Evolutionary conservation across 2,888 invertebrate genomes (phyloP), one percentile per base, ranked within the genome.

Genomic region (Silvanus unidentatus): DNA sequence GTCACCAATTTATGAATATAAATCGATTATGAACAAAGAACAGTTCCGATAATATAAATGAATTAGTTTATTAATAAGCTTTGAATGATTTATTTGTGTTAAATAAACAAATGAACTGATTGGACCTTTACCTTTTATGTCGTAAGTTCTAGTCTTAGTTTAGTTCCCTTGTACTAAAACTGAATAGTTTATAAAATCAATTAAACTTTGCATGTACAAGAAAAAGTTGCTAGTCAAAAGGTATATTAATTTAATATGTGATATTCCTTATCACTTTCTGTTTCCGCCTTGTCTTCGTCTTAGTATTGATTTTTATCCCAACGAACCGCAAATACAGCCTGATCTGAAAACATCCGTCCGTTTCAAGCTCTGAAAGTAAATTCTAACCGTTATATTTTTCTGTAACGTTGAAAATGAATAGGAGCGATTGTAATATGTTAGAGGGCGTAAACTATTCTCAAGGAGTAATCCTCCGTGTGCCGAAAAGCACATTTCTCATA

Each of bases 401-500:
- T 49, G 41, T 49, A 47, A 36, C 44, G 48, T 42, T 44, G 42
- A 39, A 45, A 48, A 53, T 54, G 43, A 38, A 44, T 36, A 51
- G 52, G 48, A 48, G 45, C 35, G 51, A 43, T 47, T 52, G 44
- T 54, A 58, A 45, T 32, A 22, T 22, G 34, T 50, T 13, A 44
- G 58, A 58, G 58, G 62, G 60, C 60, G 60, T 63, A 58, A 50
- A 55, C 54, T 52, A 50, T 58, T 22, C 55, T 62, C 52, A 57
- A 60, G 59, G 53, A 54, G 58, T 63, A 63, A 62, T 64, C 60
- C 60, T 43, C 22, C 22, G 22, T 32, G 49, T 48, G 50, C 52
- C 60, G 59, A 58, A 59, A 55, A 57, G 58, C 55, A 55, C 61
- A 64, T 63, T 64, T 64, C 64, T 64, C 60, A 62, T 64, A 62